phyloP scores from a whole-genome alignment of 2,113 vertebrate species.

The Glaucidium brasilianum region DNA sequence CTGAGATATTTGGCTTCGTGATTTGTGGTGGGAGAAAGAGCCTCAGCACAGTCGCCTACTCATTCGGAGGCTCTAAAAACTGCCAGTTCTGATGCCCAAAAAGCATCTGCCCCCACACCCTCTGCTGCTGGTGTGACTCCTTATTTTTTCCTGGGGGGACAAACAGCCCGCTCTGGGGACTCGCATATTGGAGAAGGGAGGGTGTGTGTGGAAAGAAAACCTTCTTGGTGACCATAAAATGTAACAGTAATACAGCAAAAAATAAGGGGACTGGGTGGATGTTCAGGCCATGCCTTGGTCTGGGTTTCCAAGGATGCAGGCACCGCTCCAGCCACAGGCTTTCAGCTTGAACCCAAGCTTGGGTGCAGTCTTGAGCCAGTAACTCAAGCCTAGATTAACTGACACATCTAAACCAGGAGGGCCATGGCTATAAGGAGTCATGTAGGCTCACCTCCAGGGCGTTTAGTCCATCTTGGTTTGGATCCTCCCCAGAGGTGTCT shows the following conservation, averaged over 20 bases:
- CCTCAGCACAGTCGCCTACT: conserved; percentile 63
- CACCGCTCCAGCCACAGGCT: neutral
- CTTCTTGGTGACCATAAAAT: neutral
- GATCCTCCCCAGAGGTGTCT: neutral
- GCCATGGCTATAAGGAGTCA: neutral
- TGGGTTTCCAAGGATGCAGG: neutral
- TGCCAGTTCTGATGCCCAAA: conserved; percentile 68
- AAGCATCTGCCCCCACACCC: conserved; percentile 64
- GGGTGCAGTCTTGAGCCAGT: neutral
- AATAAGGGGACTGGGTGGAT: too few relatives aligned
- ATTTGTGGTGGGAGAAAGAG: conserved; percentile 68
- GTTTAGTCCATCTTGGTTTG: neutral
- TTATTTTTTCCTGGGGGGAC: conserved; percentile 52
- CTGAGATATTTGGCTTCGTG: conserved; percentile 59
- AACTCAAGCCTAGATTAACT: neutral
- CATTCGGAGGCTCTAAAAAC: conserved; percentile 69
- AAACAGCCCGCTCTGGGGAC: neutral
- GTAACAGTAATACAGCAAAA: neutral
- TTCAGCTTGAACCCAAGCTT: neutral
- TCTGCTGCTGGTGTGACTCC: conserved; percentile 64
- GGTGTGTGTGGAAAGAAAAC: neutral
- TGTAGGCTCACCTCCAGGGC: neutral
- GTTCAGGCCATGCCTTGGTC: neutral
- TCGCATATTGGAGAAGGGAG: neutral
- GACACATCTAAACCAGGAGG: neutral